phyloP scores from a whole-genome alignment of 2,888 invertebrate species.

The Acronicta aceris region DNA sequence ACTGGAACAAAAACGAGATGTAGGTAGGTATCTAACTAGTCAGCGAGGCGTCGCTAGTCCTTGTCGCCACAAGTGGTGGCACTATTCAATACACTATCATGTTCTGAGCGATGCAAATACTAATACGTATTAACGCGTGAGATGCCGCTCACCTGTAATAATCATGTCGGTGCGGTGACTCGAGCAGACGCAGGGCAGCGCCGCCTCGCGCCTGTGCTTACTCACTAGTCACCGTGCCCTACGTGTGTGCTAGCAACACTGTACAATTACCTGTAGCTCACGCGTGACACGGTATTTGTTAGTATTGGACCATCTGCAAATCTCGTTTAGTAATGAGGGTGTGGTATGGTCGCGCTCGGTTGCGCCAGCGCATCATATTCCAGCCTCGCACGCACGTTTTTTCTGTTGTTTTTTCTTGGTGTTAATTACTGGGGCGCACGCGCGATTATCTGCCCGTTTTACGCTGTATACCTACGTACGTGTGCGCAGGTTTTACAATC shows the following conservation, averaged over 20 bases:
- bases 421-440: conserved; percentile 54
- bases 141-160: no score
- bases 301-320: conserved; percentile 25
- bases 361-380: conserved; percentile 37
- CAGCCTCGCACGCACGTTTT: conserved; percentile 21
- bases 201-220: no score
- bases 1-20: conserved; percentile 5
- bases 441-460: conserved; percentile 51
- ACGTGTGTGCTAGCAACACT: neutral
- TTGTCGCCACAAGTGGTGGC: conserved; percentile 29
- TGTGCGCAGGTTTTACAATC: conserved; percentile 16
- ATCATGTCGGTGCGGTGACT: no score
- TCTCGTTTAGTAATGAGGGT: neutral
- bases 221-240: neutral
- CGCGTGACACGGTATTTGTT: neutral
- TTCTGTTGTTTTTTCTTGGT: conserved; percentile 41
- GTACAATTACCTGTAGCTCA: no score
- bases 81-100: conserved; percentile 24
- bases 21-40: conserved; percentile 1
- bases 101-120: conserved; percentile 29
- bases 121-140: no score
- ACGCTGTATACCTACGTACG: conserved; percentile 15
- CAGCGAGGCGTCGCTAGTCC: conserved; percentile 20
- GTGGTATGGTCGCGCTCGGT: conserved; percentile 4
- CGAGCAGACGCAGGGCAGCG: no score